Evolutionary conservation across 2,888 invertebrate genomes (phyloP).

Genomic region (Thera britannica): DNA sequence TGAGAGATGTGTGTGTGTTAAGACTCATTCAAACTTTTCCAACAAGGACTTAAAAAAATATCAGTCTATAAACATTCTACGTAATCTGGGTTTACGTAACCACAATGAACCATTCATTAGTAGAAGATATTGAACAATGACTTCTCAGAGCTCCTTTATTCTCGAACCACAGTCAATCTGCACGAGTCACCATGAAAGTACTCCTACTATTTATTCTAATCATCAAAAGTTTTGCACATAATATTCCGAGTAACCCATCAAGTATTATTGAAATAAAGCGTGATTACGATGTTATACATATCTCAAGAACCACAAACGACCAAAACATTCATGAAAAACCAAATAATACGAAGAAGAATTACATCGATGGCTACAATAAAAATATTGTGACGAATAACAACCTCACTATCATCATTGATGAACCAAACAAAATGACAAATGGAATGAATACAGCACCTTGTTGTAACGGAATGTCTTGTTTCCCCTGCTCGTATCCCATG

Average conservation of each 20-base stretch:
- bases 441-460: conserved; percentile 19
- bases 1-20: too few species aligned
- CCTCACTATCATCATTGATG: conserved; percentile 8
- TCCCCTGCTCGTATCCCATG: conserved; percentile 27
- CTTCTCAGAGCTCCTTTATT: conserved; percentile 9
- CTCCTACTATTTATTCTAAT: conserved; percentile 16
- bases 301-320: conserved; percentile 13
- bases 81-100: conserved; percentile 19
- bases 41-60: too few species aligned
- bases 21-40: too few species aligned
- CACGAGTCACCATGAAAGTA: conserved; percentile 29
- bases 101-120: conserved; percentile 29
- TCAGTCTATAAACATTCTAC: background rate
- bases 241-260: background rate
- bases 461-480: conserved; percentile 28
- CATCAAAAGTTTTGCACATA: conserved; percentile 9
- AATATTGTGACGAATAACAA: conserved; percentile 4
- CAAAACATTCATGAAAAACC: background rate
- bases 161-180: conserved; percentile 11
- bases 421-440: background rate
- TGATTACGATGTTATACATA: conserved; percentile 5
- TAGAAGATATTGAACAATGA: conserved; percentile 27
- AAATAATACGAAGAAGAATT: background rate
- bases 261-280: conserved; percentile 9
- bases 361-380: conserved; percentile 6